Conservation (phyloP, 1,140 invertebrate species). For the Drosophila sturtevanti region DNA sequence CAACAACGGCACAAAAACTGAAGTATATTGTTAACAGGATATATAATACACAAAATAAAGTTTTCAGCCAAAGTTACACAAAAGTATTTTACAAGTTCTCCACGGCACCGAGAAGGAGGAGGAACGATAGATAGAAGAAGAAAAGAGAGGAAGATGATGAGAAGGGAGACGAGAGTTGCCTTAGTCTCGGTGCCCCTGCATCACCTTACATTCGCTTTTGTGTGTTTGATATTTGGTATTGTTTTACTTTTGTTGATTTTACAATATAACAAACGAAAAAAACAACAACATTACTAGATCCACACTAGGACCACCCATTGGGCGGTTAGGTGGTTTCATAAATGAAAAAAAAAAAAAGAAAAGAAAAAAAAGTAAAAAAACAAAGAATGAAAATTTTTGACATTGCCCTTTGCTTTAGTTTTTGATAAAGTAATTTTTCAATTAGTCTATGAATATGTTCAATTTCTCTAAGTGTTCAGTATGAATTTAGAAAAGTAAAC, state of each 20-base stretch:
- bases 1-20: slow-evolving; percentile 64
- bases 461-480: too few relatives aligned
- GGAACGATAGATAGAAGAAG: not conserved
- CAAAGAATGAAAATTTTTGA: too few relatives aligned
- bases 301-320: not conserved
- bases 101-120: slow-evolving; percentile 18
- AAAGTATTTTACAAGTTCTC: slow-evolving; percentile 79
- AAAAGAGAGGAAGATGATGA: too few relatives aligned
- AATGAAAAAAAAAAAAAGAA: not conserved
- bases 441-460: slow-evolving; percentile 20
- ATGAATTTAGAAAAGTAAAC: too few relatives aligned
- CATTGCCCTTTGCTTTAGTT: not conserved
- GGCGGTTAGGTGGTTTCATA: not conserved
- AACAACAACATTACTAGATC: not conserved
- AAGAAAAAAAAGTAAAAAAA: too few relatives aligned
- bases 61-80: slow-evolving; percentile 81
- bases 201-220: slow-evolving; percentile 72
- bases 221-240: slow-evolving; percentile 80
- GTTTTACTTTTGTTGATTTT: slow-evolving; percentile 77
- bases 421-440: slow-evolving; percentile 36
- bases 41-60: slow-evolving; percentile 81
- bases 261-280: slow-evolving; percentile 6
- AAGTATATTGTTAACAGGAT: slow-evolving; percentile 82
- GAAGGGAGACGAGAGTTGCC: not conserved
- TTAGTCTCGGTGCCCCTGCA: slow-evolving; percentile 35